A percentile compares a stretch with the other conserved stretches of the same genome.
These are phyloP conservation scores for Paramormyrops kingsleyae DNA, from an alignment of 2,113 vertebrate species.

Conservation along the genomic window DNA sequence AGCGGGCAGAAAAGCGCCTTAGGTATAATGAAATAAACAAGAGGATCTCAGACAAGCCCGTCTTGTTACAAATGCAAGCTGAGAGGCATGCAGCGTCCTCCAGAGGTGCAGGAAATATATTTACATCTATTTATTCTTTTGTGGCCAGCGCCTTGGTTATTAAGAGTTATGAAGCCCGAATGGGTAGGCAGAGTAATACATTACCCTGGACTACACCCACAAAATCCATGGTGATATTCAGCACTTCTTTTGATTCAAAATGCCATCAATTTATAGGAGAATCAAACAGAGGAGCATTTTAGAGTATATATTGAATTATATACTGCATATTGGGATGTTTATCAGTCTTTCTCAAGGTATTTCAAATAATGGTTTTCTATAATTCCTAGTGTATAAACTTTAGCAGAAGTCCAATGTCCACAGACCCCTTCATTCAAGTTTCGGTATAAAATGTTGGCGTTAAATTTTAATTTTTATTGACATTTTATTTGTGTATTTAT, in stretches of 20 bases:
- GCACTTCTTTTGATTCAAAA: not conserved
- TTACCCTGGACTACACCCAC: not conserved
- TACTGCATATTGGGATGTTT: not conserved
- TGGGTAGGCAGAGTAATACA: slow-evolving; percentile 6
- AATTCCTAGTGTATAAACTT: not conserved
- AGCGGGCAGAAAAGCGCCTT: slow-evolving; percentile 65
- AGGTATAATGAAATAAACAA: slow-evolving; percentile 83
- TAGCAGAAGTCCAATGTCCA: not conserved
- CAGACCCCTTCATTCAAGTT: not conserved
- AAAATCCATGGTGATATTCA: slow-evolving; percentile 4
- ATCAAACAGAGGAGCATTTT: not conserved
- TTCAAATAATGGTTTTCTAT: not conserved
- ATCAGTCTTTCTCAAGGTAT: not conserved
- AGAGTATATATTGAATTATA: not conserved
- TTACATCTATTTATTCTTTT: slow-evolving; percentile 72
- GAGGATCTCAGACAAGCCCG: slow-evolving; percentile 56
- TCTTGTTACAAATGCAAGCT: slow-evolving; percentile 77
- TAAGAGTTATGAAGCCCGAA: slow-evolving; percentile 22
- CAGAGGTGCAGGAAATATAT: slow-evolving; percentile 56
- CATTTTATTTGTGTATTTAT: not conserved
- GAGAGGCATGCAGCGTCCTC: slow-evolving; percentile 62
- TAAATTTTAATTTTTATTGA: not conserved
- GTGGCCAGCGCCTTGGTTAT: slow-evolving; percentile 22
- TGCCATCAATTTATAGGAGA: not conserved
- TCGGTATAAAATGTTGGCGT: not conserved